These are phyloP conservation scores for Orgyia antiqua DNA, from an alignment of 2,888 invertebrate genomes.

Conservation along the genomic window DNA sequence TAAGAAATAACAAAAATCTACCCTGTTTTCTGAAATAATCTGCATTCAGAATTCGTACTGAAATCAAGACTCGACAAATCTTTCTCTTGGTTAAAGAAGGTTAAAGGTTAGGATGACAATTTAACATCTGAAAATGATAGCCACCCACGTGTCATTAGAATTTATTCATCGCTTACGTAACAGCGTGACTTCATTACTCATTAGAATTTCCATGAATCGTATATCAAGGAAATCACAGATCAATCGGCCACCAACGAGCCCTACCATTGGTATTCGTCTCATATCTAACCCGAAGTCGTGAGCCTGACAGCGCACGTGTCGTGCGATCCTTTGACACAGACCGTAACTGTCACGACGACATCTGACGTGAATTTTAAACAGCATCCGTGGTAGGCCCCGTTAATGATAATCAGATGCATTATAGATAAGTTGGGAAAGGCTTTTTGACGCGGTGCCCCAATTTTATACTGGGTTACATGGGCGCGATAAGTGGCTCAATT, in stretches of 20 bases:
- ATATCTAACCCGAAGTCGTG: conserved; percentile 16
- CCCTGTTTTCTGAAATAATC: no score
- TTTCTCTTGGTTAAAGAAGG: no score
- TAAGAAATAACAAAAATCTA: no score
- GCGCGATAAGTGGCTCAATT: conserved; percentile 5
- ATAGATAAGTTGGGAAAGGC: conserved; percentile 22
- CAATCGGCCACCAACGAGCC: conserved; percentile 17
- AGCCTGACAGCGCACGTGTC: conserved; percentile 18
- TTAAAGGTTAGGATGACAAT: no score
- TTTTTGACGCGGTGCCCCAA: conserved; percentile 18
- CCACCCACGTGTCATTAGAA: no score
- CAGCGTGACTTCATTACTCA: neutral
- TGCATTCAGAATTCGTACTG: no score
- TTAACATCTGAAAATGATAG: no score
- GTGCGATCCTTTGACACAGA: conserved; percentile 30
- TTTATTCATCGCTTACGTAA: no score
- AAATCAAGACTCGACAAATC: no score
- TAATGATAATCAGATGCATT: conserved; percentile 25
- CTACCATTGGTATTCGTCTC: conserved; percentile 24
- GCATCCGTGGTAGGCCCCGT: conserved; percentile 18
- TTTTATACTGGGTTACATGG: conserved; percentile 7
- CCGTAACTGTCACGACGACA: conserved; percentile 31
- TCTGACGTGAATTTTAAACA: conserved; percentile 39
- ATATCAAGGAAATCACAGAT: conserved; percentile 11
- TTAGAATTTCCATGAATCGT: conserved; percentile 15